These are phyloP conservation scores for Hydrophis major DNA, from an alignment of 2,797 vertebrate species.

Conservation along the genomic window DNA sequence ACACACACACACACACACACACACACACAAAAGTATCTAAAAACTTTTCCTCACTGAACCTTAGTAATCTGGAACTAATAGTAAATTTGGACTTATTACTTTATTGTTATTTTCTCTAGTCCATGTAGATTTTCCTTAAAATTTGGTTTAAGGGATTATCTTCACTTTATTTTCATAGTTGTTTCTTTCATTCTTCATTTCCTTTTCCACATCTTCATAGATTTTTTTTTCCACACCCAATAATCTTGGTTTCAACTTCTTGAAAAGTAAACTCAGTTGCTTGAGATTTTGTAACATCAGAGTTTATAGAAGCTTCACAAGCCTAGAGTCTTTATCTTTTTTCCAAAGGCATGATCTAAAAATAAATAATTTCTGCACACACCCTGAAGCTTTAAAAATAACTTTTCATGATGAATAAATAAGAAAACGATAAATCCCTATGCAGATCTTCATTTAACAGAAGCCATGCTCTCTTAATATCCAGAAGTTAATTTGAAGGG, in stretches of 20 bases:
- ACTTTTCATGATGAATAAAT: neutral
- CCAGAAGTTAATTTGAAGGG: neutral
- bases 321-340: neutral
- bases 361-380: neutral
- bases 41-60: neutral
- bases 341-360: neutral
- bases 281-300: neutral
- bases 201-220: neutral
- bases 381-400: neutral
- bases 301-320: neutral
- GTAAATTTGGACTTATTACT: neutral
- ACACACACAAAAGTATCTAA: no score
- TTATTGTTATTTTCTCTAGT: neutral
- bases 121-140: neutral
- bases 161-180: neutral
- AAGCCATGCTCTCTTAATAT: neutral
- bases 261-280: neutral
- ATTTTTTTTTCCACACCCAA: neutral
- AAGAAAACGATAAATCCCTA: neutral
- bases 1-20: no score
- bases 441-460: neutral
- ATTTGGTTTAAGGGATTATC: neutral
- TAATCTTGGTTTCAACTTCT: neutral
- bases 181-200: neutral
- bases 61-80: neutral